Evolutionary conservation across 1,140 invertebrate genomes (phyloP).

Genomic region (Trypoxylus dichotomus): DNA sequence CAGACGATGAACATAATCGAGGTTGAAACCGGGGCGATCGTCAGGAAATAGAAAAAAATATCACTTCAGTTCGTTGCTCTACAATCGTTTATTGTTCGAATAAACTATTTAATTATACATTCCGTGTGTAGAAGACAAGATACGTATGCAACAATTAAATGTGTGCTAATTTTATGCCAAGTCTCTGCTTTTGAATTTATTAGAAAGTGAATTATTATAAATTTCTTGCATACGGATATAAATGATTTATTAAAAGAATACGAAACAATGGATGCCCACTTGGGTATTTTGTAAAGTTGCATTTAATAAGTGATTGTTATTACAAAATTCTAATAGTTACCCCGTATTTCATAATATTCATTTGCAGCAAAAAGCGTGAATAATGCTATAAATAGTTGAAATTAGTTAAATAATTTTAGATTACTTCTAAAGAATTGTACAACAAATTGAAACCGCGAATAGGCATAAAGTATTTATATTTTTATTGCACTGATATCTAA

Average conservation of each 20-base stretch:
- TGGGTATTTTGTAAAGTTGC: background rate
- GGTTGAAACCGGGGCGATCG: background rate
- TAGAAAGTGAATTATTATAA: background rate
- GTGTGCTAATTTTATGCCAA: background rate
- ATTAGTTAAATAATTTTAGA: too few species aligned
- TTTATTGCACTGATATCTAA: too few species aligned
- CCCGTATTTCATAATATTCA: too few species aligned
- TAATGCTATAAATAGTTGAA: too few species aligned
- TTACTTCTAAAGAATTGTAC: too few species aligned
- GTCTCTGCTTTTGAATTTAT: background rate
- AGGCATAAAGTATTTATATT: too few species aligned
- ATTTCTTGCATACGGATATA: background rate
- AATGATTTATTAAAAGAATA: background rate
- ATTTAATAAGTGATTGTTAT: too few species aligned
- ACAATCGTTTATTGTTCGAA: background rate
- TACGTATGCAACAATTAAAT: background rate
- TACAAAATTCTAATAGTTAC: too few species aligned
- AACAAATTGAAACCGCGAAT: too few species aligned
- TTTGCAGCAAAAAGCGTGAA: too few species aligned
- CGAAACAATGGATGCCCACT: background rate
- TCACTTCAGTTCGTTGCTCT: constrained; percentile 18
- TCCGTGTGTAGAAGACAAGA: background rate
- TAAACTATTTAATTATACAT: background rate
- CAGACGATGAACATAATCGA: background rate
- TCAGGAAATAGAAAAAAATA: constrained; percentile 4